A percentile compares a stretch with the other conserved stretches of the same genome.
Conservation (phyloP, 2,797 vertebrate species). For the Enteromius argenteus region DNA sequence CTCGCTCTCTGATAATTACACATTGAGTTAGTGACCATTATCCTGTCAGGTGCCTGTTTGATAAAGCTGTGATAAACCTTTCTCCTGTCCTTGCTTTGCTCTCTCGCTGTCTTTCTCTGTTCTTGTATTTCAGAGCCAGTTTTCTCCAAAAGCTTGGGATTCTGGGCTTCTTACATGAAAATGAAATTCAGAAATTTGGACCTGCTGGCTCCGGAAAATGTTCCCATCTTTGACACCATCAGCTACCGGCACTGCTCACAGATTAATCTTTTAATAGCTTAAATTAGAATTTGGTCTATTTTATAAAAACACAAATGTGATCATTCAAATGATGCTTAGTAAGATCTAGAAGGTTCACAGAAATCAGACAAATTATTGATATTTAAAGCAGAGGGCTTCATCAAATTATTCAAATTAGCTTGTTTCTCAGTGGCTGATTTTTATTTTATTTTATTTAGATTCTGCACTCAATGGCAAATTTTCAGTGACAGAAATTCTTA, state of each 20-base stretch:
- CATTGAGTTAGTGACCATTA: conserved; percentile 40
- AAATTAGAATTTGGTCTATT: neutral
- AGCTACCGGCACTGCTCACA: neutral
- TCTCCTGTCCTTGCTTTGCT: conserved; percentile 31
- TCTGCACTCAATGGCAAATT: neutral
- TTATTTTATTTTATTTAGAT: neutral
- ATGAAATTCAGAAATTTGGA: neutral
- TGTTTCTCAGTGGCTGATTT: neutral
- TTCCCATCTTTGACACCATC: neutral
- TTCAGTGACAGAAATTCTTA: neutral
- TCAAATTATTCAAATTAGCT: neutral
- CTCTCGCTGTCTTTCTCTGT: conserved; percentile 19
- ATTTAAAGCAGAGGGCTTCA: neutral
- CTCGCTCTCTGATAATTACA: conserved; percentile 24
- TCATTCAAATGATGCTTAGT: neutral
- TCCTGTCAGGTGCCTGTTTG: conserved; percentile 25
- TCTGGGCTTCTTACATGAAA: neutral
- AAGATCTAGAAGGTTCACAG: neutral
- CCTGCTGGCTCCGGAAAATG: neutral
- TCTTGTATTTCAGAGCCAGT: neutral
- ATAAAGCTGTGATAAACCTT: conserved; percentile 36
- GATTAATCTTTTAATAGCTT: neutral
- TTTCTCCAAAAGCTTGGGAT: neutral
- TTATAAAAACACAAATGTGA: too few species aligned
- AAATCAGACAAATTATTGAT: neutral